Percentiles rank a stretch among this genome's conserved stretches.
phyloP scores from a whole-genome alignment of 2,797 vertebrate genomes.

The Rhinophrynus dorsalis region DNA sequence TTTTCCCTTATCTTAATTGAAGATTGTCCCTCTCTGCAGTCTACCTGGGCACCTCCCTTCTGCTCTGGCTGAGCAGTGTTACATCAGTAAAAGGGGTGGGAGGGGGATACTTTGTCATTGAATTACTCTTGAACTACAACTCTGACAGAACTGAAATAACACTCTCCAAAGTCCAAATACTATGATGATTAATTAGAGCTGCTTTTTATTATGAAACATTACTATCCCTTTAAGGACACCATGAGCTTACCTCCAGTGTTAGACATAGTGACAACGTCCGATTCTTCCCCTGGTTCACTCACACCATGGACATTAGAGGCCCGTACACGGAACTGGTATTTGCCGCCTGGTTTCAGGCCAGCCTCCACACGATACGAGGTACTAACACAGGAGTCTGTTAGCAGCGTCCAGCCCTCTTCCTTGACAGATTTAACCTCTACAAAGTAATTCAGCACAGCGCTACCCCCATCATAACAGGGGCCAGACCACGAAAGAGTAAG shows the following conservation, averaged over 20 bases:
- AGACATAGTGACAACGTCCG: conserved; percentile 68
- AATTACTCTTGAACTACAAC: too few species aligned
- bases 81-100: too few species aligned
- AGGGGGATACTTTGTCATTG: too few species aligned
- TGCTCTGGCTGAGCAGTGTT: too few species aligned
- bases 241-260: not conserved
- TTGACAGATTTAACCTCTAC: conserved; percentile 64
- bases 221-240: too few species aligned
- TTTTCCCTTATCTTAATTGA: too few species aligned
- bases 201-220: too few species aligned
- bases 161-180: too few species aligned
- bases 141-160: too few species aligned
- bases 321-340: conserved; percentile 72
- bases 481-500: conserved; percentile 79
- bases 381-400: conserved; percentile 66
- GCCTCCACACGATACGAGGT: conserved; percentile 69
- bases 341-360: conserved; percentile 59
- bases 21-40: too few species aligned
- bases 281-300: conserved; percentile 70
- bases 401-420: conserved; percentile 62
- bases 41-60: too few species aligned
- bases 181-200: too few species aligned
- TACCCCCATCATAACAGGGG: conserved; percentile 79
- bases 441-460: conserved; percentile 70
- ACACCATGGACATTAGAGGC: conserved; percentile 70